Conservation (phyloP, 2,797 vertebrate species). For the Epinephelus coioides region DNA sequence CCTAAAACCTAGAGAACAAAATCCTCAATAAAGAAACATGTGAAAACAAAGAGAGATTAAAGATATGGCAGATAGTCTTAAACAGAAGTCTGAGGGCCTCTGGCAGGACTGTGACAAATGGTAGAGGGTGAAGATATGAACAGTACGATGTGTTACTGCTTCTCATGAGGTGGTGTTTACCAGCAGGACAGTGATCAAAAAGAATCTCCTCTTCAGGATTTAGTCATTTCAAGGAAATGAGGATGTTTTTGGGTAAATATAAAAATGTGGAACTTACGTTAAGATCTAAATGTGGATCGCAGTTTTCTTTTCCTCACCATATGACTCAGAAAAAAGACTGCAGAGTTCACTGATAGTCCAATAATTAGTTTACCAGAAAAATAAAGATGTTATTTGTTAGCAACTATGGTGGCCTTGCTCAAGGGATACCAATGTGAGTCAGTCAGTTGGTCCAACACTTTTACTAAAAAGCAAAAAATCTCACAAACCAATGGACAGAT, state of each 20-base stretch:
- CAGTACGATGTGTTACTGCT: too few species aligned
- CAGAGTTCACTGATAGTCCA: background rate
- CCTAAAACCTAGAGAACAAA: too few species aligned
- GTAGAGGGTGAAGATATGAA: too few species aligned
- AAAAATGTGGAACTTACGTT: background rate
- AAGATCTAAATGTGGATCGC: background rate
- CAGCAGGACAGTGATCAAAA: background rate
- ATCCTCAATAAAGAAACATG: too few species aligned
- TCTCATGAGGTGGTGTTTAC: background rate
- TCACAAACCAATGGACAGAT: background rate
- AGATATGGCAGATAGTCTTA: too few species aligned
- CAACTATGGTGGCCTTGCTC: background rate
- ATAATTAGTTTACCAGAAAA: too few species aligned
- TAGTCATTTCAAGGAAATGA: background rate
- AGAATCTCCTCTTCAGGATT: background rate
- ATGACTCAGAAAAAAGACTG: background rate
- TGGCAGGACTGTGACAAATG: too few species aligned
- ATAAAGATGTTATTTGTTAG: too few species aligned
- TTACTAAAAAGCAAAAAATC: too few species aligned
- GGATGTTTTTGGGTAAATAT: background rate
- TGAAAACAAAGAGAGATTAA: too few species aligned
- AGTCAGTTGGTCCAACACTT: background rate
- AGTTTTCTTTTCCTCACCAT: background rate
- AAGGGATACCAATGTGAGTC: background rate
- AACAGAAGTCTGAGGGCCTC: too few species aligned